phyloP scores from a whole-genome alignment of 2,888 invertebrate species.

The Chaetogeoica ovagalla region DNA sequence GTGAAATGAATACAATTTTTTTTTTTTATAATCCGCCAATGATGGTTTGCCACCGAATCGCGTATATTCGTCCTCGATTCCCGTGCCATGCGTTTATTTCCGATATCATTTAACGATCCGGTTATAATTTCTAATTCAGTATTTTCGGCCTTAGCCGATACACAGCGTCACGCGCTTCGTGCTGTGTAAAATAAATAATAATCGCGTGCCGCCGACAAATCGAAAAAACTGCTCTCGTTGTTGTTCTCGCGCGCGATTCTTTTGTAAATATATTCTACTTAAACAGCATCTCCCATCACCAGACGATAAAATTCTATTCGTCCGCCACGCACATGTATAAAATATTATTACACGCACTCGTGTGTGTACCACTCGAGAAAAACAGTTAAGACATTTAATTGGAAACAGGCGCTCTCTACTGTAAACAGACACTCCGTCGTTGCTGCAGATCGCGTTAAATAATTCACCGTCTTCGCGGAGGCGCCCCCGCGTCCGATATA shows the following conservation, averaged over 20 bases:
- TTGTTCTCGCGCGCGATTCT: not conserved
- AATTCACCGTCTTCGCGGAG: conserved; percentile 15
- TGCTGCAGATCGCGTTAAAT: conserved; percentile 17
- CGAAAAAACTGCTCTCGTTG: not conserved
- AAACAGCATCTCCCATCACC: not conserved
- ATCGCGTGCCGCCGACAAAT: too few relatives aligned
- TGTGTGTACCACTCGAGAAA: not conserved
- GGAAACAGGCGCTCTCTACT: conserved; percentile 44
- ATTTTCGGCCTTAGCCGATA: too few relatives aligned
- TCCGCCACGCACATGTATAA: not conserved
- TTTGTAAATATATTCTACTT: not conserved
- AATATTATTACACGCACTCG: conserved; percentile 23
- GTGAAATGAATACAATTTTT: too few relatives aligned
- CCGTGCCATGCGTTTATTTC: too few relatives aligned
- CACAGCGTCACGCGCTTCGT: too few relatives aligned
- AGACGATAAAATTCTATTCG: not conserved
- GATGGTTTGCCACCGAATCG: too few relatives aligned
- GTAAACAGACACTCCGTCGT: conserved; percentile 9
- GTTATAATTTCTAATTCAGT: too few relatives aligned
- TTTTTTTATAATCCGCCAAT: too few relatives aligned
- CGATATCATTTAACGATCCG: too few relatives aligned
- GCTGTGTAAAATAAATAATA: too few relatives aligned
- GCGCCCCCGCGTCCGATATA: conserved; percentile 1
- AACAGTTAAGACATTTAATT: conserved; percentile 32
- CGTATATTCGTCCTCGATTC: too few relatives aligned